Evolutionary conservation across 2,888 invertebrate genomes (phyloP), one percentile per base, ranked within the genome.

Genomic region (Rugalucina vietnamica): DNA sequence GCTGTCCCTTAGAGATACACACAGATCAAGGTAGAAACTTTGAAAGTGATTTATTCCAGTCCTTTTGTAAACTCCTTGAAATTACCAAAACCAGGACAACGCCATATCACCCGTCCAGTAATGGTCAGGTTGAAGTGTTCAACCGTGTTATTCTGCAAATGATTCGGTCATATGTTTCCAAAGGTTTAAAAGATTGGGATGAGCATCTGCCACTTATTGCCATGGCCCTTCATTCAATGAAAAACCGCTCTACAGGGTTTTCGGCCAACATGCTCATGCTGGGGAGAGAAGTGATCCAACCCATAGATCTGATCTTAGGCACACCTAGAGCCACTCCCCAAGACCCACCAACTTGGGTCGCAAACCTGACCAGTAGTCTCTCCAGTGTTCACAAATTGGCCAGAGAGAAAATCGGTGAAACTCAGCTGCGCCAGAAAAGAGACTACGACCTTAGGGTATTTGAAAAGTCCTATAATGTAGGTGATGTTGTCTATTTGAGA

Each of bases 1-100:
- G 86, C 0, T 79, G 83, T 27, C 86, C 87, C 5, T 60, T 82
- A 21, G 39, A 81, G 43, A 18, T 54, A n/a, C 54, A 54, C n/a
- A 54, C 54, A n/a, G n/a, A 54, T 10, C n/a, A 54, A 18, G 54
- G 54, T 14, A 54, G n/a, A 54, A 54, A 54, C n/a, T 54, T 54
- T 54, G 54, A 54, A 54, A 54, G 54, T 54, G 54, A 54, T 54
- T 54, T 54, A n/a, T 54, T 54, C n/a, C 54, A 54, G 0, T 72
- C 70, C 10, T 50, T 82, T 8, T 85, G 82, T 34, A 27, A 73
- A 37, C 21, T 73, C 1, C 70, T 85, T 12, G 60, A 79, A 60
- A 81, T 84, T 27, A 8, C 32, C 10, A 78, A 81, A 37, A 79
- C 70, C 1, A 37, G 85, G 4, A 82, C 85, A 1, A 82, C 81